Evolutionary conservation across 1,140 invertebrate species (phyloP).

Genomic region (Littorina saxatilis): DNA sequence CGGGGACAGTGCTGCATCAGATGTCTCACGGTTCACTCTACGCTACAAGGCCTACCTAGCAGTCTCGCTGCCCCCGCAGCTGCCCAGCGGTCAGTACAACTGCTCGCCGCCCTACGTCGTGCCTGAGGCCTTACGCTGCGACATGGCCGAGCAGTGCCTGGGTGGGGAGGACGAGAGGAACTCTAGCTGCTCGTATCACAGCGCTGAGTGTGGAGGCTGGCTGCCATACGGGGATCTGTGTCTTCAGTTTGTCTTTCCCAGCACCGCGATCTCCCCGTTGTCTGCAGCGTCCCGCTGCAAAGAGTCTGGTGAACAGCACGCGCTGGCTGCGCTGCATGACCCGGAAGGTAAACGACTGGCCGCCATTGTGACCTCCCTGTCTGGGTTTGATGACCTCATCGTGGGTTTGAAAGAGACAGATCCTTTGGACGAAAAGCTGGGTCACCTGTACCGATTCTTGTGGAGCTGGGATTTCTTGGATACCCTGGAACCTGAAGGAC

Average conservation of each 20-base stretch:
- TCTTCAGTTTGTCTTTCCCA: not conserved
- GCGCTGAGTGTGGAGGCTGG: not conserved
- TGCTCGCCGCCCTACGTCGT: not conserved
- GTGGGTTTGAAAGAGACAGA: too few species aligned
- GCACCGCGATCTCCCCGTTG: not conserved
- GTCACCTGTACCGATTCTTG: not conserved
- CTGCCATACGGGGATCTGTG: not conserved
- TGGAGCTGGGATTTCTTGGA: not conserved
- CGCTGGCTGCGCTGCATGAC: not conserved
- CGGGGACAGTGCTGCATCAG: too few species aligned
- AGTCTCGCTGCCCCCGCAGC: not conserved
- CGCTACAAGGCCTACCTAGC: not conserved
- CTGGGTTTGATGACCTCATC: not conserved
- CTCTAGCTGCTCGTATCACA: not conserved
- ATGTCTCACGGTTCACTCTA: not conserved
- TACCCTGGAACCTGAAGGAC: not conserved
- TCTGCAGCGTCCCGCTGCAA: too few species aligned
- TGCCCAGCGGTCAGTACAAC: not conserved
- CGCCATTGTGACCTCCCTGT: not conserved
- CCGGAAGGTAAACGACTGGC: not conserved
- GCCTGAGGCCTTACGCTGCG: not conserved
- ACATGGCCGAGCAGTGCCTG: slow-evolving; percentile 13
- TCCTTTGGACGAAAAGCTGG: too few species aligned
- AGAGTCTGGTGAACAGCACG: not conserved
- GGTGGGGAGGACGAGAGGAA: slow-evolving; percentile 15